Base-by-base conservation (phyloP, 2,888 invertebrate genomes). In the Taphrorychus bicolor region DNA sequence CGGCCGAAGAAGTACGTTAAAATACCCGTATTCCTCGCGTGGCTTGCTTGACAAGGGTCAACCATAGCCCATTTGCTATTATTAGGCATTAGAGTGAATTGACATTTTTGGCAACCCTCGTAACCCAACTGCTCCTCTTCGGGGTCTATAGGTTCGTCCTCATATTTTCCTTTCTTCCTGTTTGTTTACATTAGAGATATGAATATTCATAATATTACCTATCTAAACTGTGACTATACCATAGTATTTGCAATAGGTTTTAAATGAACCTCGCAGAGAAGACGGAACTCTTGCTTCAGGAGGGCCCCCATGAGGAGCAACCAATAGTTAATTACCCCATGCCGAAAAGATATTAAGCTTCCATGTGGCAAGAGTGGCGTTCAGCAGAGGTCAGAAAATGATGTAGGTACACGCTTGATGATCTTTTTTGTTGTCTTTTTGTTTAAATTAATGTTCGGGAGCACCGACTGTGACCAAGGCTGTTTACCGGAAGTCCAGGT, bases 401-500 rank as follows among this genome's bases (percentile, higher is more conserved):
- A 45, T 45, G 11, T n/a, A n/a, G n/a, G n/a, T 48, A 19, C 51
- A 51, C 59, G 66, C 68, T 71, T 77, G 77, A 78, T 76, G 77
- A 77, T 76, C 75, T 75, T 74, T 75, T 51, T 51, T 45, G 32
- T 32, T 32, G 32, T 32, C 32, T 45, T 72, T 75, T 72, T 72
- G 73, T 75, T 72, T 67, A 76, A 76, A 77, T 78, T 78, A 79
- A 78, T 75, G 78, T 76, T 75, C 74, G 58, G 73, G 78, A 76
- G 74, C 79, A 80, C 75, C 77, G 73, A 75, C 76, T 79, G 79
- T 80, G 79, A 79, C 79, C 80, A 79, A 79, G 79, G 76, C 72
- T 77, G 74, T 59, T 66, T 69, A 76, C 77, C 74, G 76, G 77
- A 77, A 76, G 76, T 74, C 70, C 71, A 66, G 73, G 74, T 76